Conservation (phyloP, 1,140 invertebrate species). For the Leptoteleia sp. region DNA sequence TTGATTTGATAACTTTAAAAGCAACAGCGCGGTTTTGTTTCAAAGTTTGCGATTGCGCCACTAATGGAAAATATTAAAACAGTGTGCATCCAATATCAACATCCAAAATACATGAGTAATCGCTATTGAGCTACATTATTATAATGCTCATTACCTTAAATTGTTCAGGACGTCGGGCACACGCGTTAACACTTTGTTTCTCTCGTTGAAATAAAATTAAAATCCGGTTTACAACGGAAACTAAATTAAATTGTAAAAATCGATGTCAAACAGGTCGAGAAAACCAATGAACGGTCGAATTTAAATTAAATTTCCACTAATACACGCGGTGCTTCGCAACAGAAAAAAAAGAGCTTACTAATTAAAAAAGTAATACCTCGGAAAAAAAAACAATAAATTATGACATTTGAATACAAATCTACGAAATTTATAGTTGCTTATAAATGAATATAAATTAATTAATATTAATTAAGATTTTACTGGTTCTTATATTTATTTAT, state of each 20-base stretch:
- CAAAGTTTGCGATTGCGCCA: not conserved
- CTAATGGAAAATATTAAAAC: constrained; percentile 1
- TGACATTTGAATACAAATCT: too few relatives aligned
- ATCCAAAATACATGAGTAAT: too few relatives aligned
- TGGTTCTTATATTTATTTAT: too few relatives aligned
- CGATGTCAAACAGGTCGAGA: not conserved
- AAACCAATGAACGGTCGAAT: not conserved
- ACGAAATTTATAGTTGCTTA: too few relatives aligned
- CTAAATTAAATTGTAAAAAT: constrained; percentile 2
- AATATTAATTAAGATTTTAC: too few relatives aligned
- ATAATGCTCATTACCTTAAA: not conserved
- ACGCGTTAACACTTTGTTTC: too few relatives aligned
- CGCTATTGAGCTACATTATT: constrained; percentile 2
- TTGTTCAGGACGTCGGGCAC: not conserved
- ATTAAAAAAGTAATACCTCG: too few relatives aligned
- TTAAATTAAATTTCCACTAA: not conserved
- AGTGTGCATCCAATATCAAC: too few relatives aligned
- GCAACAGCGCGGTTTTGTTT: not conserved
- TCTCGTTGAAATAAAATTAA: not conserved
- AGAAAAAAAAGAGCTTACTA: too few relatives aligned
- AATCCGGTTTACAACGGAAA: not conserved
- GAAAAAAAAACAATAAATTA: too few relatives aligned
- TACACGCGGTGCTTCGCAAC: not conserved
- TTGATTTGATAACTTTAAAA: not conserved
- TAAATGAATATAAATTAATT: too few relatives aligned